A percentile compares a stretch with the other conserved stretches of the same genome.
Evolutionary conservation across 2,888 invertebrate genomes (phyloP).

Genomic region (Cephus nigrinus): DNA sequence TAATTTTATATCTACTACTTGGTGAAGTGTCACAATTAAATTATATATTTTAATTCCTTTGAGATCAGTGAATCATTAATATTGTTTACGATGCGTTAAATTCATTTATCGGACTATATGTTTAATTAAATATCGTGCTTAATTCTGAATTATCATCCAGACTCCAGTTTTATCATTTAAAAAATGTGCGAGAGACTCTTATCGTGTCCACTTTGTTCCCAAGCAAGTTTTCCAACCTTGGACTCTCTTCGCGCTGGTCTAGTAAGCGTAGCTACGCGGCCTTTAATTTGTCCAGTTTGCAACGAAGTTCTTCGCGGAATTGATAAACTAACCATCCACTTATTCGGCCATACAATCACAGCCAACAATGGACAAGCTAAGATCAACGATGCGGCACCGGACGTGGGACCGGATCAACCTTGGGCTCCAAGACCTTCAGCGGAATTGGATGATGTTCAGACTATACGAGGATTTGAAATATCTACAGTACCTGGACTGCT

Average conservation of each 20-base stretch:
- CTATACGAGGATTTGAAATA: background rate
- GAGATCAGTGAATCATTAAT: too few species aligned
- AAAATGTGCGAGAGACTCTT: slow-evolving; percentile 67
- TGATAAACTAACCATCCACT: slow-evolving; percentile 85
- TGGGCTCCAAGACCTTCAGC: background rate
- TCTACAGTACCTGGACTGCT: background rate
- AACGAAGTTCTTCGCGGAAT: slow-evolving; percentile 79
- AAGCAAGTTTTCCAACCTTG: slow-evolving; percentile 78
- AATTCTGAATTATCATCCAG: background rate
- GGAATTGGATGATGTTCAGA: background rate
- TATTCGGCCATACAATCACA: slow-evolving; percentile 77
- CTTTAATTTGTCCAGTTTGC: slow-evolving; percentile 82
- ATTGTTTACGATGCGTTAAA: too few species aligned
- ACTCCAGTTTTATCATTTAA: background rate
- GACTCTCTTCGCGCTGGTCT: slow-evolving; percentile 78
- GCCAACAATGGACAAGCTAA: slow-evolving; percentile 6
- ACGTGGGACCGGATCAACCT: background rate
- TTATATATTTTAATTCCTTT: background rate
- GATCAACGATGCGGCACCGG: slow-evolving; percentile 25
- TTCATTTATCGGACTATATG: too few species aligned
- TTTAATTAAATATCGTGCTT: background rate
- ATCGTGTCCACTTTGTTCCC: slow-evolving; percentile 81
- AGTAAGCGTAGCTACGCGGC: slow-evolving; percentile 80
- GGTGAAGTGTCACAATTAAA: background rate
- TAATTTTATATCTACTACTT: background rate